A percentile compares a stretch with the other conserved stretches of the same genome.
Conservation (phyloP, 1,140 invertebrate genomes). For the Cydia pomonella region DNA sequence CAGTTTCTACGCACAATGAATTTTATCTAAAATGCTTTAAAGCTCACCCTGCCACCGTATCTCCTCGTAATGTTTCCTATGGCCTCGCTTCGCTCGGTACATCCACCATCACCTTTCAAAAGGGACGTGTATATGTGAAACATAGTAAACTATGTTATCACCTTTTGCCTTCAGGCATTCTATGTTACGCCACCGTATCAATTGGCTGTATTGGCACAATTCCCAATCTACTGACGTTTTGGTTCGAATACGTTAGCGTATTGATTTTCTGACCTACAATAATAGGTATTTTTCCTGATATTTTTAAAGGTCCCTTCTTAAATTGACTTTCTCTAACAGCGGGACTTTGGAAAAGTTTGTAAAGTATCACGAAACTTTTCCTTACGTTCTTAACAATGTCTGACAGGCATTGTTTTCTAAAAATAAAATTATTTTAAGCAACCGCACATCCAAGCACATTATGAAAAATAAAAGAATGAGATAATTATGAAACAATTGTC, state of each 20-base stretch:
- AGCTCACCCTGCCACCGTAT: neutral
- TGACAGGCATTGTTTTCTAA: too few species aligned
- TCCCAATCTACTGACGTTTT: neutral
- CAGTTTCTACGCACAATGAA: neutral
- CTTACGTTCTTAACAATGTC: too few species aligned
- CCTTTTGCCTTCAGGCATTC: neutral
- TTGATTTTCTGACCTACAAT: too few species aligned
- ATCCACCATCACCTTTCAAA: neutral
- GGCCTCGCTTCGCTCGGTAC: neutral
- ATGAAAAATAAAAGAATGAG: too few species aligned
- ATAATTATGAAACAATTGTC: too few species aligned
- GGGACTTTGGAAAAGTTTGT: too few species aligned
- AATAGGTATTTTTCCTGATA: too few species aligned
- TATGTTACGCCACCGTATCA: neutral
- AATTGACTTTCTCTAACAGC: too few species aligned
- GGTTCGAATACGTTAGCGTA: neutral
- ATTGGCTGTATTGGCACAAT: neutral
- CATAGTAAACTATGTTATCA: neutral
- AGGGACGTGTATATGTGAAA: neutral
- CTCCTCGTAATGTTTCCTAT: constrained; percentile 13
- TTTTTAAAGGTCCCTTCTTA: too few species aligned
- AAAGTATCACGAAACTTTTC: too few species aligned
- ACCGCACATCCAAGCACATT: too few species aligned
- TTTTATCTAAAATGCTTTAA: constrained; percentile 3
- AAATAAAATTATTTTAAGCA: too few species aligned